Conservation (phyloP, 2,888 invertebrate genomes). For the Sylvicola cinctus region DNA sequence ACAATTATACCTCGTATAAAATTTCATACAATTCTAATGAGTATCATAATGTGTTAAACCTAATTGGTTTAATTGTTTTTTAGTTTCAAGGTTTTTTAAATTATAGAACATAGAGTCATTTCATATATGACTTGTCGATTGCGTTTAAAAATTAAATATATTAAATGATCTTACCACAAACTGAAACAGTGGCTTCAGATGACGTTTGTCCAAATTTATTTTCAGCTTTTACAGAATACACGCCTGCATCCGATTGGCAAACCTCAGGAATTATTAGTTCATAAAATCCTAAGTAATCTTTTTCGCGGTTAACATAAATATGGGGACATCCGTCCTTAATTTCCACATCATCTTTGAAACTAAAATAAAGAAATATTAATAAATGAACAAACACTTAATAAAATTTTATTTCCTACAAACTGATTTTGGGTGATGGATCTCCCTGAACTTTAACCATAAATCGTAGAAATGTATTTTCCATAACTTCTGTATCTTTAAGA, state of each 20-base stretch:
- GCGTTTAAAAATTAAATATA: no score
- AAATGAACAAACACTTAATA: not conserved
- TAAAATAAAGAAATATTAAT: slow-evolving; percentile 18
- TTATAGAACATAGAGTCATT: no score
- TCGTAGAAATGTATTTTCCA: slow-evolving; percentile 67
- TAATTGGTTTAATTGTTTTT: no score
- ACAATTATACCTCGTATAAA: no score
- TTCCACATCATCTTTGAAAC: slow-evolving; percentile 62
- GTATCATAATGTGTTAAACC: no score
- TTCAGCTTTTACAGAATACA: slow-evolving; percentile 63
- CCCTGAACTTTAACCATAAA: slow-evolving; percentile 79
- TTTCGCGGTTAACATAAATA: slow-evolving; percentile 48
- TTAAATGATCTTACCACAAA: slow-evolving; percentile 37
- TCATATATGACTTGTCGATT: no score
- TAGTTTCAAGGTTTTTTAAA: no score
- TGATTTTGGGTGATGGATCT: slow-evolving; percentile 71
- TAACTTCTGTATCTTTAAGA: slow-evolving; percentile 69
- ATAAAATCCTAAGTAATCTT: slow-evolving; percentile 65
- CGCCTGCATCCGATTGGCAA: slow-evolving; percentile 53
- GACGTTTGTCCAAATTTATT: slow-evolving; percentile 62
- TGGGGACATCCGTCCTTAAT: slow-evolving; percentile 45
- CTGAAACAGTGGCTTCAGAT: slow-evolving; percentile 55
- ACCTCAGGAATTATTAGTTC: slow-evolving; percentile 74
- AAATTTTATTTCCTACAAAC: slow-evolving; percentile 49
- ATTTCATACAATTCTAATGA: no score